Base-by-base conservation (phyloP, 1,140 invertebrate species). In the Glomeris maerens region DNA sequence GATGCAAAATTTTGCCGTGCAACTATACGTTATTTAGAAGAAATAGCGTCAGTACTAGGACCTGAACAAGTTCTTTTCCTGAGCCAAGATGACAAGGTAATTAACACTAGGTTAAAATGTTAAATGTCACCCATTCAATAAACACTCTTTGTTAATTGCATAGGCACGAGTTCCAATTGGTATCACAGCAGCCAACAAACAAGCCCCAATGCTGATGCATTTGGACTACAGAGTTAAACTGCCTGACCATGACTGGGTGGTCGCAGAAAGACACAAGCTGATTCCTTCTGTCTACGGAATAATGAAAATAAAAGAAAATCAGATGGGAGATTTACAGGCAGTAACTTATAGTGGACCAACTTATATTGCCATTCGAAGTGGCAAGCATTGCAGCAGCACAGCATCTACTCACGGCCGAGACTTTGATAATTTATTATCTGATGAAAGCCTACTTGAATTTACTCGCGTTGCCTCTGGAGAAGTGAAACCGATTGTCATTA, bases 181-280 rank as follows among this genome's bases (percentile, higher is more conserved):
- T 38, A 48, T 66, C 17, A 62, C 66, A 45, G 68, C 64, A 36
- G 67, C 62, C 28, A 67, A 66, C 21, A 65, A 61, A 49, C 65
- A 70, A 56, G 53, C 60, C n/a, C 59, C 58, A 10, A 48, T 63
- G 2, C 41, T 70, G 53, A 68, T 68, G 64, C 58, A 66, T 57
- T 38, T 70, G 36, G 63, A 70, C 42, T 70, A 69, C 52, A 40
- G 55, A 47, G 55, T 70, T 4, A 48, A 25, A 28, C 56, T 70
- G 22, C 64, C 68, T 27, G 65, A 70, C 58, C 66, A 70, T 59
- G 68, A 72, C 54, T 72, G 59, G 54, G 62, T 67, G 13, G 57
- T 68, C 54, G 67, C 60, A 29, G 31, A 50, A 26, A 36, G 41
- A 17, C 66, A 68, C 52, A 66, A 67, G 51, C 27, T 66, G 5